Evolutionary conservation across 2,888 invertebrate genomes (phyloP).

Genomic region (Tethea ocularis): DNA sequence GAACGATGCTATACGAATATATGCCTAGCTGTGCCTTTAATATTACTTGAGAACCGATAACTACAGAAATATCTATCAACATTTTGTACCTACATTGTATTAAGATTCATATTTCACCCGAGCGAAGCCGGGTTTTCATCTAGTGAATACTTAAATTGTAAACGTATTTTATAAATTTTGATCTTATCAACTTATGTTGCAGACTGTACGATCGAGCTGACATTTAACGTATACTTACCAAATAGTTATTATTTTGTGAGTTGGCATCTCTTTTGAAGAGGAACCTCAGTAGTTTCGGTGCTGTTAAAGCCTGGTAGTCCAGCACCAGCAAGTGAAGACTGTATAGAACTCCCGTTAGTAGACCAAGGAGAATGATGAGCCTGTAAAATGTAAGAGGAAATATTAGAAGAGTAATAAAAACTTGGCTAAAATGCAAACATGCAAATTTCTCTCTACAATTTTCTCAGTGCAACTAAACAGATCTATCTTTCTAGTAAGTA

Average conservation of each 20-base stretch:
- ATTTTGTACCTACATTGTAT: too few relatives aligned
- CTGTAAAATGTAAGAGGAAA: constrained; percentile 42
- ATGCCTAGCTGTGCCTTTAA: too few relatives aligned
- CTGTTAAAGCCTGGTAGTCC: constrained; percentile 71
- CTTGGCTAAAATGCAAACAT: not conserved
- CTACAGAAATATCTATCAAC: too few relatives aligned
- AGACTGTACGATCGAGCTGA: too few relatives aligned
- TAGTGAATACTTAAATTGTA: too few relatives aligned
- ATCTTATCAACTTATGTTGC: too few relatives aligned
- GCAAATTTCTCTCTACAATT: not conserved
- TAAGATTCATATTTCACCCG: too few relatives aligned
- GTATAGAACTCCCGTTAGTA: constrained; percentile 69
- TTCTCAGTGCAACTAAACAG: not conserved
- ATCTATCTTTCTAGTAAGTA: not conserved
- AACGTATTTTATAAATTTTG: too few relatives aligned
- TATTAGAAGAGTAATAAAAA: not conserved
- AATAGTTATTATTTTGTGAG: constrained; percentile 32
- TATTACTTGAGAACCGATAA: too few relatives aligned
- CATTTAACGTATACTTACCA: constrained; percentile 38
- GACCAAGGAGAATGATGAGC: constrained; percentile 62
- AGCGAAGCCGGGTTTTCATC: too few relatives aligned
- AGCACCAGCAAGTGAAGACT: constrained; percentile 69
- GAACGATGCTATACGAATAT: too few relatives aligned
- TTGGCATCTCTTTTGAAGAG: constrained; percentile 66
- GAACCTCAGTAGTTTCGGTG: constrained; percentile 54